These are phyloP conservation scores for Osmerus eperlanus DNA, from an alignment of 2,113 vertebrate genomes.

Conservation along the genomic window DNA sequence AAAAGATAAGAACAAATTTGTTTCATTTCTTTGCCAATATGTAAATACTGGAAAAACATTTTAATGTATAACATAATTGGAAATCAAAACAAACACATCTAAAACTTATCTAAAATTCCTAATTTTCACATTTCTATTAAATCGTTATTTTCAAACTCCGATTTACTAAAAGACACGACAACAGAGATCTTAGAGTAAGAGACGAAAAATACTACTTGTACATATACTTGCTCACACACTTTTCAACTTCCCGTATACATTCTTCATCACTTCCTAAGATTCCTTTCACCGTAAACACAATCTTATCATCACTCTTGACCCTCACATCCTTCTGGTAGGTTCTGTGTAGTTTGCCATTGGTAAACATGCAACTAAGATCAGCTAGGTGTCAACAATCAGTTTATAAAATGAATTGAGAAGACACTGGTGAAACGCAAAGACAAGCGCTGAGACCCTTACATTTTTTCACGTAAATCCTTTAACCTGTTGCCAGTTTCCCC, in stretches of 20 bases:
- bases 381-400: constrained; percentile 39
- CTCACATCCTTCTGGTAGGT: constrained; percentile 43
- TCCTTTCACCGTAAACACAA: constrained; percentile 25
- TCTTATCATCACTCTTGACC: constrained; percentile 31
- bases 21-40: too few relatives aligned
- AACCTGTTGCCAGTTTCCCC: constrained; percentile 36
- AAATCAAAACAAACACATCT: constrained; percentile 25
- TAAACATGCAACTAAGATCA: constrained; percentile 35
- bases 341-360: constrained; percentile 39
- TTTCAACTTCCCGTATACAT: constrained; percentile 59
- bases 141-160: constrained; percentile 18
- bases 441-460: constrained; percentile 32
- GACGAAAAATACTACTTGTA: constrained; percentile 25
- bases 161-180: constrained; percentile 13
- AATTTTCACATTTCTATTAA: constrained; percentile 8
- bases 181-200: constrained; percentile 9
- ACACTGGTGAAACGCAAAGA: constrained; percentile 41
- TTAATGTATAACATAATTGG: neutral
- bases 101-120: constrained; percentile 29
- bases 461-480: constrained; percentile 40
- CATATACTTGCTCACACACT: constrained; percentile 55
- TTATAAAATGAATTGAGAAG: constrained; percentile 40
- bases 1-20: constrained; percentile 3
- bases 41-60: constrained; percentile 8
- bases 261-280: constrained; percentile 56